Evolutionary conservation across 2,113 vertebrate genomes (phyloP), one percentile per base, ranked within the genome.

Genomic region (Oceanites oceanicus): DNA sequence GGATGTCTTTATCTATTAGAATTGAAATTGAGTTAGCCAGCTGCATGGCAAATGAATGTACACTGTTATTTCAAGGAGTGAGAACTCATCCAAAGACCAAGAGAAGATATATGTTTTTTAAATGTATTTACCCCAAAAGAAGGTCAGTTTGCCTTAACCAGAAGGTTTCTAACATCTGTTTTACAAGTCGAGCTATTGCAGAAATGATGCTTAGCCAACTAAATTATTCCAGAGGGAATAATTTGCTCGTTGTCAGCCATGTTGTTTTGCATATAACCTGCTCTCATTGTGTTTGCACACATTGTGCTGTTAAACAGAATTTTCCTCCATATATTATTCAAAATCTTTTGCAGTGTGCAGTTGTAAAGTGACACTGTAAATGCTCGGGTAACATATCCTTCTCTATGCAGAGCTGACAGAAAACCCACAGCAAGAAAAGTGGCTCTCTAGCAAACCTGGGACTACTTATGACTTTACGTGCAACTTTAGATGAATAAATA

Each of bases 91-190:
- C 67, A 67, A 73, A 83, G 38, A 58, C 10, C 6, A 50, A 62
- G 58, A 63, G 20, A 88, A 61, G 11, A 86, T 34, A 45, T 1
- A 10, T 49, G 13, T 1, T 1, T 62, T 85, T 76, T 6, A n/a
- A 59, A 78, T 14, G 3, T 55, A 63, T 74, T 80, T 83, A 45
- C 13, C 67, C 16, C 25, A 56, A 58, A 56, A 76, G 27, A 85
- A 90, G n/a, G 68, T 71, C 67, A 90, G n/a, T 76, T 79, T 95
- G 13, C 52, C 53, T 93, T 77, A 92, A 62, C 12, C 26, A 90
- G 61, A 68, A 79, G 6, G 18, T 77, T 86, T 71, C 75, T 53
- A 90, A 58, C 53, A 76, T 82, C 40, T 90, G 30, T 65, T 94
- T 90, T 82, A 56, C 34, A 81, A 93, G 85, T 40, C 2, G 5